These are phyloP conservation scores for Drosophila kokeensis DNA, from an alignment of 2,888 invertebrate species.

Conservation along the genomic window DNA sequence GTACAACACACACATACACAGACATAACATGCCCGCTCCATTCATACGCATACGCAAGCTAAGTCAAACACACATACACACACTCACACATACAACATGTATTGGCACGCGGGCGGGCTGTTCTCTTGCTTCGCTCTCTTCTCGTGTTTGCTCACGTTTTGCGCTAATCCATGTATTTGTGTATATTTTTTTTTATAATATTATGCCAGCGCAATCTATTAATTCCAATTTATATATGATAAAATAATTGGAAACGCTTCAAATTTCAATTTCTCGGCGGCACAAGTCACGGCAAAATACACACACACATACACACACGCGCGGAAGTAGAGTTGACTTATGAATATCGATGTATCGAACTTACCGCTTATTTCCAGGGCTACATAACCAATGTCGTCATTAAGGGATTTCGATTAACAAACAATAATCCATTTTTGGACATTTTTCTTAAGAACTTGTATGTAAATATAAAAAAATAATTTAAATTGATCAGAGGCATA, in stretches of 20 bases:
- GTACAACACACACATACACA: not conserved
- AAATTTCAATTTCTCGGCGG: constrained; percentile 57
- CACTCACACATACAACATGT: not conserved
- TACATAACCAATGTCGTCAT: not conserved
- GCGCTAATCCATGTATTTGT: not conserved
- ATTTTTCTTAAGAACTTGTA: not conserved
- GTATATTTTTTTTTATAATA: constrained; percentile 6
- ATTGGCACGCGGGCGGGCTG: constrained; percentile 59
- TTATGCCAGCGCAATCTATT: constrained; percentile 1
- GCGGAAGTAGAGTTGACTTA: constrained; percentile 32
- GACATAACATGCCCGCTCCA: constrained; percentile 28
- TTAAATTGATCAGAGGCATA: not conserved
- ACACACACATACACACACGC: constrained; percentile 23
- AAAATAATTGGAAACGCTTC: constrained; percentile 22
- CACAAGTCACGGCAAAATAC: constrained; percentile 56
- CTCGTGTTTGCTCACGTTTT: constrained; percentile 20
- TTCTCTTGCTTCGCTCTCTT: constrained; percentile 32
- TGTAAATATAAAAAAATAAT: not conserved
- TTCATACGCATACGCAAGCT: constrained; percentile 43
- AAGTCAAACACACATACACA: constrained; percentile 46
- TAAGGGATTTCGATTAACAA: not conserved
- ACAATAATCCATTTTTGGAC: not conserved
- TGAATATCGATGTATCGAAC: constrained; percentile 32
- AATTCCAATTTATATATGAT: constrained; percentile 11
- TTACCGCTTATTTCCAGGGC: constrained; percentile 14